Base-by-base conservation (phyloP, 2,888 invertebrate genomes). In the Orthonychiurus folsomi region DNA sequence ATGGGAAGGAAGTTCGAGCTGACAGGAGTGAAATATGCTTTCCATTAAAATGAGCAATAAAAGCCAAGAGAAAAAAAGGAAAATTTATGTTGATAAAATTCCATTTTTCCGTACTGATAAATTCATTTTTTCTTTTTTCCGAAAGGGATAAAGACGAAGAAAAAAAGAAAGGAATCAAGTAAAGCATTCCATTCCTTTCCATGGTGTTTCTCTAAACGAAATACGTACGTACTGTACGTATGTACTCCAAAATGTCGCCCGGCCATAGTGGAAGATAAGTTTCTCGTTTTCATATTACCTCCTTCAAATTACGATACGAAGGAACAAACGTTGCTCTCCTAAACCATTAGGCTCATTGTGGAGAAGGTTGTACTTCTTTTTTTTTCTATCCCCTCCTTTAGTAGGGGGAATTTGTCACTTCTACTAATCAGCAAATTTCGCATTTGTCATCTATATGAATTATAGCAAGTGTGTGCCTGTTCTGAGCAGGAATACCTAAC, bases 61-160 rank as follows among this genome's bases (percentile, higher is more conserved):
- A 71, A 71, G 69, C 71, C 68, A 68, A 67, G 66, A 69, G 52
- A 69, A 71, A 69, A 70, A 69, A 70, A 71, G 68, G 68, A 68
- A 71, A 71, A 71, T 71, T 71, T 71, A 71, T 71, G 69, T 69
- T 69, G 69, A 69, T 70, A 69, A 69, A 71, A 71, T 69, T 69
- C 71, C 71, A 70, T 71, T 71, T 71, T 71, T 71, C 71, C 71
- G 66, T 71, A 71, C 71, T 71, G 71, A 71, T 71, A 71, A 69
- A 71, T 71, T 71, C 71, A 71, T 71, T 70, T 71, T 71, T 71
- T 66, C 66, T 62, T 56, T 57, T 26, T 24, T n/a, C 12, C 28
- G 61, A 61, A 12, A 26, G 37, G 58, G 61, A 23, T 24, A 50
- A 37, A 56, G 48, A 53, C 50, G 21, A 47, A 56, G 37, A 37